Percentiles rank a stretch among this genome's conserved stretches.
These are phyloP conservation scores for Eilema sororculum DNA, from an alignment of 2,888 invertebrate species.

Conservation along the genomic window DNA sequence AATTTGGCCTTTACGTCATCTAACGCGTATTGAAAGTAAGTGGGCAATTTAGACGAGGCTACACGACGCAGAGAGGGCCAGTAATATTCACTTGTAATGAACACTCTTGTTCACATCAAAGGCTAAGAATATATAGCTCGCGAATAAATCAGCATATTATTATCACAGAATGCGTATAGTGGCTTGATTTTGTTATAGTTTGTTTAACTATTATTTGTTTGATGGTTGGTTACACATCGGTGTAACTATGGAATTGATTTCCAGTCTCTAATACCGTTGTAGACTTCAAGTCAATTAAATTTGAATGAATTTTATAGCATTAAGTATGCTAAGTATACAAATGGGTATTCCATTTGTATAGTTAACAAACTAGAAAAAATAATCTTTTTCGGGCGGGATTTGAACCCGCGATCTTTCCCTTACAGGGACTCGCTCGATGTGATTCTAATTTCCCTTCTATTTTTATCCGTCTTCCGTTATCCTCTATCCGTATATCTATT, in stretches of 20 bases:
- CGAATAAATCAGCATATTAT: constrained; percentile 4
- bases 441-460: too few species aligned
- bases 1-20: constrained; percentile 5
- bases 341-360: too few species aligned
- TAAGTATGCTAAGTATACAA: too few species aligned
- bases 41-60: constrained; percentile 11
- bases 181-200: neutral
- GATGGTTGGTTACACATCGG: neutral
- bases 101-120: constrained; percentile 23
- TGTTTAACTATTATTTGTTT: neutral
- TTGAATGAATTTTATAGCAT: too few species aligned
- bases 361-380: too few species aligned
- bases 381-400: too few species aligned
- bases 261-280: too few species aligned
- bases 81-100: constrained; percentile 30
- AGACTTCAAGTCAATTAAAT: too few species aligned
- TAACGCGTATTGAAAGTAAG: constrained; percentile 6
- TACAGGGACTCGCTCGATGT: too few species aligned
- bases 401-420: too few species aligned
- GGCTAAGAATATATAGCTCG: neutral
- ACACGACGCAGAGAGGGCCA: constrained; percentile 13
- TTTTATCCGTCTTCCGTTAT: too few species aligned
- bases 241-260: neutral
- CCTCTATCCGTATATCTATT: too few species aligned
- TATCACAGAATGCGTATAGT: neutral